Percentiles rank a stretch among this genome's conserved stretches.
Conservation (phyloP, 2,113 vertebrate genomes). For the Erythrocercus mccallii region DNA sequence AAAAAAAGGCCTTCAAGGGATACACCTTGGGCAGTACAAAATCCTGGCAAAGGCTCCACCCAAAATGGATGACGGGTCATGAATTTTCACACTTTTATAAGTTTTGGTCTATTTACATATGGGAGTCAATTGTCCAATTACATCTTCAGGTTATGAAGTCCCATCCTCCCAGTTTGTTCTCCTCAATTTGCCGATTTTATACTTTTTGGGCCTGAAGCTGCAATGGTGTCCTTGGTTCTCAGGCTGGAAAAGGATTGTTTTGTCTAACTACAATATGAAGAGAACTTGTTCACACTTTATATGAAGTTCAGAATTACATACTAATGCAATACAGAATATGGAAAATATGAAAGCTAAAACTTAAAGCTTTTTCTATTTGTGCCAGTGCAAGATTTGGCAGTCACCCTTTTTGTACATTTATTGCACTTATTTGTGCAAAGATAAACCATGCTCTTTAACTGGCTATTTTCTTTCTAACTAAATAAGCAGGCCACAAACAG, state of each 20-base stretch:
- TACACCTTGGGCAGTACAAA: background rate
- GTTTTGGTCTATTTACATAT: background rate
- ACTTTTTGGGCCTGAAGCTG: background rate
- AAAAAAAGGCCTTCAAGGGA: background rate
- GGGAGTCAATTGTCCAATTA: background rate
- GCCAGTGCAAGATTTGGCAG: background rate
- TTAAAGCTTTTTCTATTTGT: background rate
- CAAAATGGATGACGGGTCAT: background rate
- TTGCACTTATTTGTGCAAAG: background rate
- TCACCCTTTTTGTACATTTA: background rate
- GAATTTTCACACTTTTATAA: background rate
- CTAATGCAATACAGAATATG: background rate
- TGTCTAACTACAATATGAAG: background rate
- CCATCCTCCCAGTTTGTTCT: background rate
- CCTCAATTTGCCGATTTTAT: background rate
- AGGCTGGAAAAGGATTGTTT: background rate
- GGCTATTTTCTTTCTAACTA: background rate
- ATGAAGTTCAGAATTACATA: background rate
- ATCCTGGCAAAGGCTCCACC: background rate
- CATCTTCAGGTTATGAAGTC: background rate
- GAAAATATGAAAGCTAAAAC: background rate
- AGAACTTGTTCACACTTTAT: background rate
- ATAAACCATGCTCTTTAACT: background rate
- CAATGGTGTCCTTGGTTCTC: background rate
- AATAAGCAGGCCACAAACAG: background rate